Evolutionary conservation across 2,797 vertebrate species (phyloP).

Genomic region (Enteromius radiatus): DNA sequence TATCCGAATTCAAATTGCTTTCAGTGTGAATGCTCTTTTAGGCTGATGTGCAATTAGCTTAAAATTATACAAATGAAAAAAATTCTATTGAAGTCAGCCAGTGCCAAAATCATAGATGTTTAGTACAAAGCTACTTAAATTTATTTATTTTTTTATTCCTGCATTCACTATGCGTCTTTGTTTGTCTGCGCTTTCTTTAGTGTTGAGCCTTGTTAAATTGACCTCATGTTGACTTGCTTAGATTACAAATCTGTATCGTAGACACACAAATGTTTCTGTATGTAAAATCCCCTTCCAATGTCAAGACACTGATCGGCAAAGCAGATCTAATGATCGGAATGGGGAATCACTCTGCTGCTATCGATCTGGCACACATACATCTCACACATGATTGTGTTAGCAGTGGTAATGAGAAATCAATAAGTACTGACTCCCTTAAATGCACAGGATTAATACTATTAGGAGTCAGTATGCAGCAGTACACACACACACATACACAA

Average conservation of each 20-base stretch:
- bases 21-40: neutral
- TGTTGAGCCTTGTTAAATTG: conserved; percentile 3
- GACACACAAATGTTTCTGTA: neutral
- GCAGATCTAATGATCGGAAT: conserved; percentile 38
- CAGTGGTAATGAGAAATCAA: conserved; percentile 51
- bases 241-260: neutral
- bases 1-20: neutral
- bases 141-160: neutral
- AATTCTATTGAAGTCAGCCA: neutral
- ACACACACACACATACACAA: conserved; percentile 10
- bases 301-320: conserved; percentile 15
- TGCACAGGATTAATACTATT: conserved; percentile 50
- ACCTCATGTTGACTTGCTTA: neutral
- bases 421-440: conserved; percentile 50
- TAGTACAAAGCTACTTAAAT: neutral
- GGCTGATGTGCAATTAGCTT: neutral
- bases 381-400: conserved; percentile 32
- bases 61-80: neutral
- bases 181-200: neutral
- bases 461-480: conserved; percentile 8
- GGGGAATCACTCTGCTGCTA: conserved; percentile 37
- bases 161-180: neutral
- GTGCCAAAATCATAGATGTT: neutral
- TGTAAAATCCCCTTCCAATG: conserved; percentile 4
- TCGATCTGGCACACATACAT: conserved; percentile 43